Evolutionary conservation across 2,113 vertebrate species (phyloP), one percentile per base, ranked within the genome.

Genomic region (Arenaria interpres): DNA sequence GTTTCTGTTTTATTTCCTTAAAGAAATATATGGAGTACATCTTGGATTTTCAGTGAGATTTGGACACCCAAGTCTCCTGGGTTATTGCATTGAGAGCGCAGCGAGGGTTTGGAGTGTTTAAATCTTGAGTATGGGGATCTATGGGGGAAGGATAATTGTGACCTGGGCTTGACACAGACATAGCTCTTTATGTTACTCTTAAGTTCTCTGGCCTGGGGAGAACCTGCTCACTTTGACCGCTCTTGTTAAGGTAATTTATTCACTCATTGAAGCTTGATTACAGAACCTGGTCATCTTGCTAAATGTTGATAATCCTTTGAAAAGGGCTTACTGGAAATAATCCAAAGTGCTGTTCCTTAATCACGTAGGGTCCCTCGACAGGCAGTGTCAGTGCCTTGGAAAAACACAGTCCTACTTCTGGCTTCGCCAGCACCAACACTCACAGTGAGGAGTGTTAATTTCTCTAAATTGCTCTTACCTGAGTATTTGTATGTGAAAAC

Each of bases 251-350:
- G 63, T 81, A 85, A 92, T 91, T 93, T 88, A 64, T 94, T 95
- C 90, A 37, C 68, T 90, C 0, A 1, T 54, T 66, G 92, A 81
- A 67, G 66, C 88, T 96, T 92, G 79, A 89, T 87, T 90, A 93
- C 45, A 75, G 92, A 72, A 51, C 57, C 84, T 82, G 83, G 64
- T 91, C 90, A 85, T 96, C 95, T 93, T 81, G 64, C 94, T 93
- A 89, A 89, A 95, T 83, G 93, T 95, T 88, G 79, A 15, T 96
- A 94, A 96, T 95, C 94, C 90, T 64, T 87, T 82, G 82, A 50
- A 97, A 96, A 96, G 72, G 93, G 94, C 71, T 97, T 96, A 95
- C 85, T 91, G 90, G 82, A 32, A 83, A 56, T 96, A 96, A 97
- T 96, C 91, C 95, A 87, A 92, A 84, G 86, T 84, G 89, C 83